A percentile compares a stretch with the other conserved stretches of the same genome.
Evolutionary conservation across 2,113 vertebrate species (phyloP).

Genomic region (Setophaga coronata): DNA sequence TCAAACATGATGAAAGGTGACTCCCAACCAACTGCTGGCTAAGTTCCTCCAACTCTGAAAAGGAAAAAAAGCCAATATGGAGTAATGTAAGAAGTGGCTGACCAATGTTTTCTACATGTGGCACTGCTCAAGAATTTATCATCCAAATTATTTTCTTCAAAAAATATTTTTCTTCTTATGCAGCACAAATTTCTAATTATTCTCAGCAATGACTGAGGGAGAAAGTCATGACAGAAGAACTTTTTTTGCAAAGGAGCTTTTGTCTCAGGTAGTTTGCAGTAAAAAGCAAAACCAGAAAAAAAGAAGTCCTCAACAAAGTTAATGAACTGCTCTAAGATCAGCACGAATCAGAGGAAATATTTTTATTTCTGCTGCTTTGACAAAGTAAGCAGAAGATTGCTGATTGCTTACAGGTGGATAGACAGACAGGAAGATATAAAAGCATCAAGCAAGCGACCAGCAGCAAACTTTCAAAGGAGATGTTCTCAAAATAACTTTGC

Average conservation of each 20-base stretch:
- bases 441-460: not conserved
- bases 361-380: not conserved
- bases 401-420: not conserved
- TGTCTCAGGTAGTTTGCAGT: not conserved
- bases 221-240: not conserved
- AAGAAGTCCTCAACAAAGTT: not conserved
- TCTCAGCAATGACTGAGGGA: not conserved
- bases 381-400: not conserved
- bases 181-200: not conserved
- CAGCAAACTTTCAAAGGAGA: not conserved
- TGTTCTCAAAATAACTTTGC: not conserved
- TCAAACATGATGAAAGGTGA: not conserved
- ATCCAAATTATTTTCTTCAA: not conserved
- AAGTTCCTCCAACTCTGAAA: not conserved
- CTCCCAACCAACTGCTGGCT: not conserved
- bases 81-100: not conserved
- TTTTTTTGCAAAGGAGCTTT: not conserved
- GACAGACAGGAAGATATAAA: not conserved
- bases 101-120: not conserved
- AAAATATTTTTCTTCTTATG: not conserved
- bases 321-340: not conserved
- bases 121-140: not conserved
- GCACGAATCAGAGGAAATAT: not conserved
- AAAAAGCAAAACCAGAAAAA: not conserved
- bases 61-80: not conserved